A percentile compares a stretch with the other conserved stretches of the same genome.
These are phyloP conservation scores for Megaustenia siamemsis DNA, from an alignment of 2,888 invertebrate genomes.

Conservation along the genomic window DNA sequence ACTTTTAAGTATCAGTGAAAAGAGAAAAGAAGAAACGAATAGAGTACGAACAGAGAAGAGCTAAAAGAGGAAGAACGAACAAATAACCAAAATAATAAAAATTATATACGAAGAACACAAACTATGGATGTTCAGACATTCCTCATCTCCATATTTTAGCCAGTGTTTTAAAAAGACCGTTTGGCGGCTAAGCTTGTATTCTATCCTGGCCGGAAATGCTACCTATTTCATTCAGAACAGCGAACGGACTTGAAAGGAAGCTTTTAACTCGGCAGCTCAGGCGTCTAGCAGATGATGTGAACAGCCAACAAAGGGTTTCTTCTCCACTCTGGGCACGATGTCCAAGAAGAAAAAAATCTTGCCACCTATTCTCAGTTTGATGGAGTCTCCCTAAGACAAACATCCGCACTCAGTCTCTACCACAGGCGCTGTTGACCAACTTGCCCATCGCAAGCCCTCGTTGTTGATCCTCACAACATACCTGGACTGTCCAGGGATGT, in stretches of 20 bases:
- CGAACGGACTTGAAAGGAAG: not conserved
- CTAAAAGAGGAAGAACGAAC: no score
- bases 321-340: not conserved
- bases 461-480: constrained; percentile 24
- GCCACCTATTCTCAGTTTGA: not conserved
- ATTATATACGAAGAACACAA: no score
- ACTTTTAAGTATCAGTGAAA: no score
- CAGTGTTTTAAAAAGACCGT: no score
- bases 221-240: not conserved
- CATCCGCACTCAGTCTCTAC: constrained; percentile 4
- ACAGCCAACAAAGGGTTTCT: not conserved
- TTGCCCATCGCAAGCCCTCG: not conserved
- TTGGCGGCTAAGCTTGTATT: no score
- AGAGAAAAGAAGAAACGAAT: no score
- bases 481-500: not conserved
- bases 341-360: not conserved
- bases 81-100: no score
- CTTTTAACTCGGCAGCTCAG: not conserved
- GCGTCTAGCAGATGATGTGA: not conserved
- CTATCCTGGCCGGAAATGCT: not conserved
- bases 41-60: no score
- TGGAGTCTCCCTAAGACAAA: not conserved
- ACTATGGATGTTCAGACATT: no score
- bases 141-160: no score
- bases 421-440: not conserved